Conservation (phyloP, 2,888 invertebrate species). For the Acleris cristana region DNA sequence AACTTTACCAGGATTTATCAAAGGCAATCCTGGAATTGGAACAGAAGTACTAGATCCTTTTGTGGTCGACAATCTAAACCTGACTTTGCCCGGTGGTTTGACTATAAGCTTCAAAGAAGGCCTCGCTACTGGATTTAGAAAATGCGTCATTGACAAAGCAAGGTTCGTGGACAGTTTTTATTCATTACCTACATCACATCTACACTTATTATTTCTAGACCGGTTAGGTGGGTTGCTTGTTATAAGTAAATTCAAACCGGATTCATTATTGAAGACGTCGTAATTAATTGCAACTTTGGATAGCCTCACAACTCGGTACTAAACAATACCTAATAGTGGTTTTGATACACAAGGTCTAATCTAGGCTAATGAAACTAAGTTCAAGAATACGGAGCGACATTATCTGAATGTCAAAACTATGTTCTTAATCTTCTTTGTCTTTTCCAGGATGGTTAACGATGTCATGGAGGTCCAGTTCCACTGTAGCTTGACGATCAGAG, state of each 20-base stretch:
- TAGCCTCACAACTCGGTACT: no score
- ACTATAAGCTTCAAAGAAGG: constrained; percentile 54
- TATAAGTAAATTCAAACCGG: no score
- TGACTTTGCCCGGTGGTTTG: constrained; percentile 56
- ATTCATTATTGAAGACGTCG: no score
- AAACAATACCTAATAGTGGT: no score
- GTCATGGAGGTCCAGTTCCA: constrained; percentile 55
- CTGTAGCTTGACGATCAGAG: constrained; percentile 62
- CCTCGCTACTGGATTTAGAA: constrained; percentile 53
- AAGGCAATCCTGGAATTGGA: constrained; percentile 55
- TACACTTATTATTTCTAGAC: no score
- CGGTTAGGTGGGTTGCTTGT: no score
- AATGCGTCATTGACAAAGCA: constrained; percentile 58
- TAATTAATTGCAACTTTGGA: no score
- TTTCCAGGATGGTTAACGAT: constrained; percentile 51
- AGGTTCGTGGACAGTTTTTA: constrained; percentile 44
- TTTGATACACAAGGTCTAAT: no score
- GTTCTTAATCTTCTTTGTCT: constrained; percentile 27
- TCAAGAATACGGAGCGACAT: no score
- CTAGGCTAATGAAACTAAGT: no score
- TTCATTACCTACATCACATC: no score
- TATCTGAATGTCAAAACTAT: no score
- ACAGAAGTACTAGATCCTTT: constrained; percentile 59
- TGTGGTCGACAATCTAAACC: constrained; percentile 50
- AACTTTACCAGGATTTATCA: constrained; percentile 51